phyloP scores from a whole-genome alignment of 2,797 vertebrate genomes.

The Pipistrellus pipistrellus region DNA sequence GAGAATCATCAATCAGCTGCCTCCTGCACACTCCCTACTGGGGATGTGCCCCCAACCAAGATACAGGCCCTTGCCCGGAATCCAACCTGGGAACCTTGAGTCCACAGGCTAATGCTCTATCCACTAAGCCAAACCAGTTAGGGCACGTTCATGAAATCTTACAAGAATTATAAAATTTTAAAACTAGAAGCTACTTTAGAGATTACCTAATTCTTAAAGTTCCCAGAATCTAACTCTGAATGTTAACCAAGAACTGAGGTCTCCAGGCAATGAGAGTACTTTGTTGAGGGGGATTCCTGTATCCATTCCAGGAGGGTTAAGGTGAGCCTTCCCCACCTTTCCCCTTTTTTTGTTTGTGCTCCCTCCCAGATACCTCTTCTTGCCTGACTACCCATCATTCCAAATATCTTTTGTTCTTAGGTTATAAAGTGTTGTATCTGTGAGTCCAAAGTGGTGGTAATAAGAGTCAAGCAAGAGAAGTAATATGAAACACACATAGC shows the following conservation, averaged over 20 bases:
- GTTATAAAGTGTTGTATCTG: constrained; percentile 65
- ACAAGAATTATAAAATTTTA: not conserved
- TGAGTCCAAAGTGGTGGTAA: constrained; percentile 53
- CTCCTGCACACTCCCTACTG: too few relatives aligned
- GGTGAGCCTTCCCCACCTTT: not conserved
- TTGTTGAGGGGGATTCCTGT: not conserved
- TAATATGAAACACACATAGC: constrained; percentile 17
- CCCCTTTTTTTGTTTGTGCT: not conserved
- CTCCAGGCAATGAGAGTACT: not conserved
- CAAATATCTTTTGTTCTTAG: constrained; percentile 39
- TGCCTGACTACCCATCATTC: constrained; percentile 30
- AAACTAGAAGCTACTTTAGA: not conserved
- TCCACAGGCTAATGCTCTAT: too few relatives aligned
- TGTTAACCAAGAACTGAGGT: not conserved
- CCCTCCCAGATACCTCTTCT: not conserved
- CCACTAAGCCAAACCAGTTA: too few relatives aligned
- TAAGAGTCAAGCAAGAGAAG: constrained; percentile 31
- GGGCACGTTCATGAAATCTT: not conserved
- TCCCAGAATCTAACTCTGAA: not conserved
- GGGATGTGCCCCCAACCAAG: too few relatives aligned
- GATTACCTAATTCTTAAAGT: not conserved
- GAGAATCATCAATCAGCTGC: too few relatives aligned
- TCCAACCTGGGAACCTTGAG: too few relatives aligned
- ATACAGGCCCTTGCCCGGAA: too few relatives aligned
- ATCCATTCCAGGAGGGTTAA: not conserved